These are phyloP conservation scores for Apamea sordens DNA, from an alignment of 2,888 invertebrate species.

Conservation along the genomic window DNA sequence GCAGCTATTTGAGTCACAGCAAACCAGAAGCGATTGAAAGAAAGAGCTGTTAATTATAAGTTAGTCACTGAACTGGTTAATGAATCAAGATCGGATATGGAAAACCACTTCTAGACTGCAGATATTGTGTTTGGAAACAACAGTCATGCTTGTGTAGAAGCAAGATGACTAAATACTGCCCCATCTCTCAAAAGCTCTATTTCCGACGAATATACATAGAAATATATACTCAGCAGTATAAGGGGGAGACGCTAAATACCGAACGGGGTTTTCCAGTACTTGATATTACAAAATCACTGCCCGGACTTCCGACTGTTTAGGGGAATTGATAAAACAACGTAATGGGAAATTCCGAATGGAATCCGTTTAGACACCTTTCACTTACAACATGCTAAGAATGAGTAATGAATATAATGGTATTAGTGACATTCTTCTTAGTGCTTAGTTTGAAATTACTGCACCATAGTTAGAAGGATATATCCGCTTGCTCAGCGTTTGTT, in stretches of 20 bases:
- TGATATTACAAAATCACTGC: conserved; percentile 12
- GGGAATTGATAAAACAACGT: conserved; percentile 14
- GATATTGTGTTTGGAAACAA: conserved; percentile 4
- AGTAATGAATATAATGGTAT: conserved; percentile 1
- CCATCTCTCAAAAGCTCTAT: neutral
- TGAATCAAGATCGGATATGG: conserved; percentile 43
- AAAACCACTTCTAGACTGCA: conserved; percentile 29
- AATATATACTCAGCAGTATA: neutral
- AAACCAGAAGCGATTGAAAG: conserved; percentile 44
- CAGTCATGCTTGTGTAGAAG: conserved; percentile 13
- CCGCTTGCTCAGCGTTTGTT: no score
- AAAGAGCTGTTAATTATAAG: conserved; percentile 43
- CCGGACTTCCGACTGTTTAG: conserved; percentile 7
- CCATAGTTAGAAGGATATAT: neutral
- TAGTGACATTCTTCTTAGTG: neutral
- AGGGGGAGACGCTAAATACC: conserved; percentile 1
- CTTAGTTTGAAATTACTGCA: neutral
- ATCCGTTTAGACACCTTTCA: conserved; percentile 30
- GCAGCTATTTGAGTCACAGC: conserved; percentile 55
- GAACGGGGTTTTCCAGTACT: conserved; percentile 10
- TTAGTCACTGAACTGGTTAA: conserved; percentile 46
- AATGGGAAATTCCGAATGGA: conserved; percentile 26
- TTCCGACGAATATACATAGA: neutral
- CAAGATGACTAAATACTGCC: conserved; percentile 11
- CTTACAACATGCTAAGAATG: conserved; percentile 16